These are phyloP conservation scores for Orbicella faveolata DNA, from an alignment of 64 coral and sea anemone genomes.

Conservation along the genomic window DNA sequence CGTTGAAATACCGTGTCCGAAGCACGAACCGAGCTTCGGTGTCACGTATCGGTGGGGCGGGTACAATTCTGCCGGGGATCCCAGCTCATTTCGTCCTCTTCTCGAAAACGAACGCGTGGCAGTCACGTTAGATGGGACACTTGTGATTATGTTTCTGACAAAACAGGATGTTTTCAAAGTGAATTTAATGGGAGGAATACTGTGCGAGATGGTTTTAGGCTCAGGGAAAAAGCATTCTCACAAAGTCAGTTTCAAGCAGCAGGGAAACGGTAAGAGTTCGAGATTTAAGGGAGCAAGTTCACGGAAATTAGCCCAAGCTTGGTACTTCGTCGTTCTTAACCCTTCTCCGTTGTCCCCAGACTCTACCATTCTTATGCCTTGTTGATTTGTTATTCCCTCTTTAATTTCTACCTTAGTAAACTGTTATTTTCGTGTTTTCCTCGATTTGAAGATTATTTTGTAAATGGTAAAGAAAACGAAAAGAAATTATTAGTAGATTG, in stretches of 20 bases:
- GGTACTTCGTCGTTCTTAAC: no score
- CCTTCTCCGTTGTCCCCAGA: no score
- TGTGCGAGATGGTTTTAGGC: background rate
- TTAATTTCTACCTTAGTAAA: no score
- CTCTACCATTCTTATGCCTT: no score
- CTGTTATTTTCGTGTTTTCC: no score
- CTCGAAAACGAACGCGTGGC: background rate
- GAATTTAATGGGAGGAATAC: background rate
- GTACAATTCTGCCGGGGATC: background rate
- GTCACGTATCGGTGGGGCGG: background rate
- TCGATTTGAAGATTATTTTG: no score
- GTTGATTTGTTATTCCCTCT: no score
- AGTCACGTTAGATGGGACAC: background rate
- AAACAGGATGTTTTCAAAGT: background rate
- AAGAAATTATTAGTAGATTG: no score
- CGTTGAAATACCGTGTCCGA: background rate
- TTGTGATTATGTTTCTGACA: constrained; percentile 11
- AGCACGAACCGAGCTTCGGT: background rate
- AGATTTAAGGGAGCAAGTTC: background rate
- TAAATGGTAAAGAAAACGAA: no score
- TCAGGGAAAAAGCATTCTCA: background rate
- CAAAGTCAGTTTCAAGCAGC: background rate
- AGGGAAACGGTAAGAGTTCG: background rate
- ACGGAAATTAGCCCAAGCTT: background rate
- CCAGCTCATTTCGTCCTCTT: background rate